Evolutionary conservation across 2,888 invertebrate species (phyloP).

Genomic region (Noctua pronuba): DNA sequence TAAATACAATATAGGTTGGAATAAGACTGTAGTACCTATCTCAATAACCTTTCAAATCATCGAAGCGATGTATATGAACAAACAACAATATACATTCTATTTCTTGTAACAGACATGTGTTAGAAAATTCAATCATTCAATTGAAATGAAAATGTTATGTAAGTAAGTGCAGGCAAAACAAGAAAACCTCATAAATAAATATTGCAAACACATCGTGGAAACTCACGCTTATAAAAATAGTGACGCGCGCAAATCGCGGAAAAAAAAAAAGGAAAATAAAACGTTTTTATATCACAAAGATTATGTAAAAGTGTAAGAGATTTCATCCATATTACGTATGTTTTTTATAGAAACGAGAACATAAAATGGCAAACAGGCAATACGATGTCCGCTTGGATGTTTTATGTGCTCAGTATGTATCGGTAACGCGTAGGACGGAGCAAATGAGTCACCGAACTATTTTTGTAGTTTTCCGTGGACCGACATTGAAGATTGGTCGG

Average conservation of each 20-base stretch:
- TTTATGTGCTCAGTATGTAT: slow-evolving; percentile 62
- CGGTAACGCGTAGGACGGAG: slow-evolving; percentile 66
- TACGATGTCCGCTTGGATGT: slow-evolving; percentile 65
- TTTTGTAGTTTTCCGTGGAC: slow-evolving; percentile 66
- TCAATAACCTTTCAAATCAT: background rate
- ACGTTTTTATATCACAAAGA: slow-evolving; percentile 45
- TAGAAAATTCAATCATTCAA: slow-evolving; percentile 21
- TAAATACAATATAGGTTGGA: background rate
- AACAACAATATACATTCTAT: background rate
- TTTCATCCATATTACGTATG: slow-evolving; percentile 56
- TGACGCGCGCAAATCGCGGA: slow-evolving; percentile 41
- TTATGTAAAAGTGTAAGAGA: slow-evolving; percentile 56
- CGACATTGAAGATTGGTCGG: slow-evolving; percentile 60
- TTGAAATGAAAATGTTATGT: slow-evolving; percentile 32
- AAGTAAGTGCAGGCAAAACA: slow-evolving; percentile 21
- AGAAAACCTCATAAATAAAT: slow-evolving; percentile 33
- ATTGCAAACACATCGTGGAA: slow-evolving; percentile 27
- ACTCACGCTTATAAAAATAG: slow-evolving; percentile 32
- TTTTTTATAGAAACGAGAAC: slow-evolving; percentile 66
- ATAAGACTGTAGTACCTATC: background rate
- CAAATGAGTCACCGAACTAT: slow-evolving; percentile 73
- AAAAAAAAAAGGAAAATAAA: slow-evolving; percentile 40
- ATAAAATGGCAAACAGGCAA: slow-evolving; percentile 68
- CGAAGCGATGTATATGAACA: background rate
- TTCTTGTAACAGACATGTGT: slow-evolving; percentile 7